Conservation (phyloP, 2,797 vertebrate genomes). For the Protosalanx chinensis region DNA sequence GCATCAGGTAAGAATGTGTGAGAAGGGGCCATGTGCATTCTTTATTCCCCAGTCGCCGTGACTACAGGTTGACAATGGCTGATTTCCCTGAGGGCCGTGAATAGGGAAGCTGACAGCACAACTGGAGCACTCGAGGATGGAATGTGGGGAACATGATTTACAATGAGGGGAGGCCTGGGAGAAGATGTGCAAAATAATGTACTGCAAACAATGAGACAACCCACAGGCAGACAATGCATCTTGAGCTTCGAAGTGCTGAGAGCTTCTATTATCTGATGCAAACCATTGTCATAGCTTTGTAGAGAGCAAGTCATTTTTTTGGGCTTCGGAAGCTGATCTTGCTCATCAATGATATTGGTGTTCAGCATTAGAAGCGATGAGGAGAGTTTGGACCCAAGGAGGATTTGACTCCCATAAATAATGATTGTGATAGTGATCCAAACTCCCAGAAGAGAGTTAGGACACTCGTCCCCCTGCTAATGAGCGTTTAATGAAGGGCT, state of each 20-base stretch:
- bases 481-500: constrained; percentile 48
- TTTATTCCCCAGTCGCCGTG: constrained; percentile 56
- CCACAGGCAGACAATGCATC: background rate
- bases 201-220: constrained; percentile 33
- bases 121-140: constrained; percentile 45
- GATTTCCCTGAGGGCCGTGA: constrained; percentile 49
- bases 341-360: background rate
- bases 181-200: constrained; percentile 37
- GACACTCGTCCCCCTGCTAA: constrained; percentile 13
- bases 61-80: constrained; percentile 57
- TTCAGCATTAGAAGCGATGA: background rate
- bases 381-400: too few species aligned
- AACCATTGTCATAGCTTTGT: background rate
- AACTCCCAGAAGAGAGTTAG: constrained; percentile 27
- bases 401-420: background rate
- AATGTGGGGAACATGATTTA: constrained; percentile 42
- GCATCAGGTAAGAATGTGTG: constrained; percentile 47
- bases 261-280: background rate
- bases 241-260: background rate
- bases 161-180: constrained; percentile 25
- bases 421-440: background rate
- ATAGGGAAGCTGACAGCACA: constrained; percentile 48
- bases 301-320: background rate
- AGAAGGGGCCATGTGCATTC: constrained; percentile 38
- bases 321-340: background rate